Percentiles rank a stretch among this genome's conserved stretches.
Evolutionary conservation across 2,888 invertebrate species (phyloP).

Genomic region (Apodemia zela): DNA sequence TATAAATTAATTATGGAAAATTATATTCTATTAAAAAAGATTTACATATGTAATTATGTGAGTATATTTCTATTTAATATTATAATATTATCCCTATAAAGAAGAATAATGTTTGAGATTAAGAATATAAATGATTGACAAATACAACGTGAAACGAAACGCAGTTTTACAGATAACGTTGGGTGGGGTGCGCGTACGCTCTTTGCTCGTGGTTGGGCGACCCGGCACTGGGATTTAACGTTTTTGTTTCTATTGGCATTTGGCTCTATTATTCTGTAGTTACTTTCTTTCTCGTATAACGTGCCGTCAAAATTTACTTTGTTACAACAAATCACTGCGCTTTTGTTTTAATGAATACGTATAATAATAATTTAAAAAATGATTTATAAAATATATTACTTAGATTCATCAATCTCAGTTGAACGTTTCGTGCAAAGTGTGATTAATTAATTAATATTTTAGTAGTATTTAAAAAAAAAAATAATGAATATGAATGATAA

Average conservation of each 20-base stretch:
- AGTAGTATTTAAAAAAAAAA: conserved; percentile 27
- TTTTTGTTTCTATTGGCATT: conserved; percentile 63
- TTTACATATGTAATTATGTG: no score
- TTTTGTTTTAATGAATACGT: conserved; percentile 33
- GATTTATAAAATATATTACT: conserved; percentile 4
- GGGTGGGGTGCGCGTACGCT: conserved; percentile 51
- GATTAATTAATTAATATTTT: conserved; percentile 44
- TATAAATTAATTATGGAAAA: no score
- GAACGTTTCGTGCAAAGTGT: conserved; percentile 58
- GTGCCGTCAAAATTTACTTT: conserved; percentile 35
- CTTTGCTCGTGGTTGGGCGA: conserved; percentile 50
- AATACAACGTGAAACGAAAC: conserved; percentile 31
- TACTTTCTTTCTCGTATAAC: conserved; percentile 54
- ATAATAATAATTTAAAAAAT: conserved; percentile 6
- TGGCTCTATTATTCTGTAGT: conserved; percentile 50
- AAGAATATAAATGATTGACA: no score
- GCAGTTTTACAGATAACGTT: conserved; percentile 47
- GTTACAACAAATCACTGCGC: conserved; percentile 42
- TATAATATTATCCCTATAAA: no score
- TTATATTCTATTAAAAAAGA: no score
- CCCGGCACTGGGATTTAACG: conserved; percentile 52
- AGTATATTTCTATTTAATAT: no score
- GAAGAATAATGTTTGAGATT: no score
- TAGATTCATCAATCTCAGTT: conserved; percentile 39
- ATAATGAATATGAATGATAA: conserved; percentile 65